Evolutionary conservation across 2,113 vertebrate species (phyloP).

Genomic region (Butorides virescens): DNA sequence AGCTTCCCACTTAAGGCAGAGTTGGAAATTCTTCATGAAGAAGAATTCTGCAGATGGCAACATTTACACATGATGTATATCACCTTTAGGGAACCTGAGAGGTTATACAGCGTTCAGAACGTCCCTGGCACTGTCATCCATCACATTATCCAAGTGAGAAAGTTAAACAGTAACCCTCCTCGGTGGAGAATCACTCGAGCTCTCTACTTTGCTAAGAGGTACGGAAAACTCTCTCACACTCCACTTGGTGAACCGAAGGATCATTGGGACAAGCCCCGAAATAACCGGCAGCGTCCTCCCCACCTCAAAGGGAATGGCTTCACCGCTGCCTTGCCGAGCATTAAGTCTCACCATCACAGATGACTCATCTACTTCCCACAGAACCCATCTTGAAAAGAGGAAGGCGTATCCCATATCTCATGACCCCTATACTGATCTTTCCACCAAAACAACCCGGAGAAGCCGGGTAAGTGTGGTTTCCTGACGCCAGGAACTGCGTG

Average conservation of each 20-base stretch:
- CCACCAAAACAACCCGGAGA: background rate
- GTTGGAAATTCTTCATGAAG: conserved; percentile 4
- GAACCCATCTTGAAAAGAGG: background rate
- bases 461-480: background rate
- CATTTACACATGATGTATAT: background rate
- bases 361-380: background rate
- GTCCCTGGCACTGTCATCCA: background rate
- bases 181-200: rapidly evolving
- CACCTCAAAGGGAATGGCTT: background rate
- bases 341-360: background rate
- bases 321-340: background rate
- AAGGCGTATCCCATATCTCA: no score
- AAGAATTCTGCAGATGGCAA: conserved; percentile 45
- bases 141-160: background rate
- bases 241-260: rapidly evolving
- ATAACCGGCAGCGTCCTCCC: background rate
- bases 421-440: no score
- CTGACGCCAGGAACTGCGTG: background rate
- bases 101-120: background rate
- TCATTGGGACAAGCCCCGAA: rapidly evolving
- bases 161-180: background rate
- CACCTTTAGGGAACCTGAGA: conserved; percentile 13
- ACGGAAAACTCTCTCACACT: background rate
- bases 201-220: background rate
- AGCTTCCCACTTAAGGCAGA: conserved; percentile 14